These are phyloP conservation scores for Entosphenus tridentatus DNA, from an alignment of 2,113 vertebrate species.

Conservation along the genomic window DNA sequence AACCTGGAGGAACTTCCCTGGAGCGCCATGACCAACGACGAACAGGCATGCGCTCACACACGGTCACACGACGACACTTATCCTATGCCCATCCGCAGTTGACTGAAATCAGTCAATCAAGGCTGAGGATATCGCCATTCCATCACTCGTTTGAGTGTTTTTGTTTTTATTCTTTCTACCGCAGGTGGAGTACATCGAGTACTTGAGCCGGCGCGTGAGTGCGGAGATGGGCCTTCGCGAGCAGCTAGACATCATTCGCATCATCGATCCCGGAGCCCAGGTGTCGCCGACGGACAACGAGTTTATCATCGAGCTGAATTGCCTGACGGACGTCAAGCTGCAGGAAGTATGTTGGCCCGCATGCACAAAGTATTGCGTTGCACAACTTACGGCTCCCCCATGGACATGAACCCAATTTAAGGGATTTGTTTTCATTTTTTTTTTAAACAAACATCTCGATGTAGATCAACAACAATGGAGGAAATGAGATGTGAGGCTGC, in stretches of 20 bases:
- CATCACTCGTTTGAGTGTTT: slow-evolving; percentile 1
- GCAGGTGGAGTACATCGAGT: slow-evolving; percentile 98
- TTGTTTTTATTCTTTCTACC: slow-evolving; percentile 7
- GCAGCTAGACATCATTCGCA: slow-evolving; percentile 98
- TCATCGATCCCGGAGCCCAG: slow-evolving; percentile 86
- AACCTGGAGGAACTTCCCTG: slow-evolving; percentile 92
- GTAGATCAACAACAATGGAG: too few relatives aligned
- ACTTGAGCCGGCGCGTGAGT: slow-evolving; percentile 88
- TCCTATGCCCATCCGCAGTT: slow-evolving; percentile 10
- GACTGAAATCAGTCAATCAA: slow-evolving; percentile 11
- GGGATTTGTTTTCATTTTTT: too few relatives aligned
- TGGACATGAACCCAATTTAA: too few relatives aligned
- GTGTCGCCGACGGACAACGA: slow-evolving; percentile 96
- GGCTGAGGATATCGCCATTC: too few relatives aligned
- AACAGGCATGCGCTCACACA: slow-evolving; percentile 33
- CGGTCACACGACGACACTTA: neutral
- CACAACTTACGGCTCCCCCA: too few relatives aligned
- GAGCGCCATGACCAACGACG: slow-evolving; percentile 96
- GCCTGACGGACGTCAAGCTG: slow-evolving; percentile 87
- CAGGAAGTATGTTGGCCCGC: slow-evolving; percentile 47
- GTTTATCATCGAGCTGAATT: slow-evolving; percentile 98
- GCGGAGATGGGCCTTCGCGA: slow-evolving; percentile 95
- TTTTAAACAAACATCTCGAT: too few relatives aligned
- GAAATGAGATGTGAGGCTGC: too few relatives aligned
- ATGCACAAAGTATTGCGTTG: too few relatives aligned